Conservation (phyloP, 2,113 vertebrate species). For the Ciconia boyciana region DNA sequence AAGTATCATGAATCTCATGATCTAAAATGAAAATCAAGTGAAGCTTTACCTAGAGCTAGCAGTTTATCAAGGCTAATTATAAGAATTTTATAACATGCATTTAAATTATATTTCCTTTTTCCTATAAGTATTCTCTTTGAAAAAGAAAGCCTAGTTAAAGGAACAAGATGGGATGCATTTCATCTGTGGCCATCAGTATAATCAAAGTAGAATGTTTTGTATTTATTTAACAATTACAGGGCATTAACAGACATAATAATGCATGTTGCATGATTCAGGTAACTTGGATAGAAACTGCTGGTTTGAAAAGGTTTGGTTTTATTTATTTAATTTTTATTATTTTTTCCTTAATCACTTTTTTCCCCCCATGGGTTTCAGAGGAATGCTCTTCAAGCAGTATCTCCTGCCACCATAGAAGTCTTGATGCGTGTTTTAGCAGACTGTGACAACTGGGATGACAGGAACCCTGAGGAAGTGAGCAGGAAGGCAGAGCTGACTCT, state of each 20-base stretch:
- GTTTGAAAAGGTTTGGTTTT: background rate
- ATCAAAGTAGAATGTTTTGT: background rate
- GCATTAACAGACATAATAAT: background rate
- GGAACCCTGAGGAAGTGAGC: slow-evolving; percentile 84
- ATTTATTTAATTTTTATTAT: background rate
- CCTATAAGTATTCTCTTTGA: background rate
- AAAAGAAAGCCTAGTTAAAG: background rate
- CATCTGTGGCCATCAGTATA: background rate
- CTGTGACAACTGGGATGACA: slow-evolving; percentile 81
- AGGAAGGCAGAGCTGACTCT: slow-evolving; percentile 89
- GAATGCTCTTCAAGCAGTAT: slow-evolving; percentile 94
- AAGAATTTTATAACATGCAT: background rate
- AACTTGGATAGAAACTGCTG: background rate
- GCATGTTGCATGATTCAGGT: background rate
- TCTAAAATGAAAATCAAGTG: background rate
- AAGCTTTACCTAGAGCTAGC: background rate
- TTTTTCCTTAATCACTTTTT: background rate
- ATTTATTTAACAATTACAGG: background rate
- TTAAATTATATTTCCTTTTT: background rate
- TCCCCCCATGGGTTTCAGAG: slow-evolving; percentile 71
- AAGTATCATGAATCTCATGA: background rate
- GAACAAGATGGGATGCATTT: background rate
- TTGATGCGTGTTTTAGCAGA: slow-evolving; percentile 91
- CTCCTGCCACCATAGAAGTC: slow-evolving; percentile 98
- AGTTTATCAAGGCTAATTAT: background rate